Conservation (phyloP, 1,140 invertebrate species). For the Phymorhynchus buccinoides region DNA sequence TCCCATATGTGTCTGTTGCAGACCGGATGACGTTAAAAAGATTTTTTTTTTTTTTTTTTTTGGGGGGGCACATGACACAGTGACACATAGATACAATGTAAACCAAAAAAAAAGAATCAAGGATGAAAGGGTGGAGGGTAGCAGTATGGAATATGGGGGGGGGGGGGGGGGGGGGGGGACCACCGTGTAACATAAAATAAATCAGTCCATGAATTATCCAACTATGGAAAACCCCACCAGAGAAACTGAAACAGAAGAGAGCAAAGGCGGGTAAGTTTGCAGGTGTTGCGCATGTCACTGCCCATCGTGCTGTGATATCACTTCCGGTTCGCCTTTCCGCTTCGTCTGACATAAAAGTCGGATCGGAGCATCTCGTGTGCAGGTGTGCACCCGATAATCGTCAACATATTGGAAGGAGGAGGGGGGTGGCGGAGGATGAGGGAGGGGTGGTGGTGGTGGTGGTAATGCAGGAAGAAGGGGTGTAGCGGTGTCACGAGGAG, state of each 20-base stretch:
- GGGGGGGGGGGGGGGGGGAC: background rate
- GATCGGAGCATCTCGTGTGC: conserved; percentile 22
- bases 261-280: background rate
- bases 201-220: no score
- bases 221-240: no score
- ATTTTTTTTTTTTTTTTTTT: no score
- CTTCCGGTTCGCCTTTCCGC: conserved; percentile 20
- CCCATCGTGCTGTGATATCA: conserved; percentile 9
- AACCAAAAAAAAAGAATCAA: background rate
- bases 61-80: no score
- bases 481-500: background rate
- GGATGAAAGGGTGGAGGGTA: background rate
- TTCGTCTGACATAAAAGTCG: background rate
- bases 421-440: background rate
- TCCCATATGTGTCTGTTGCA: no score
- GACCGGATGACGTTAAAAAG: no score
- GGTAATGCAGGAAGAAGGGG: background rate
- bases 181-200: no score
- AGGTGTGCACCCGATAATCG: conserved; percentile 25
- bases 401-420: background rate
- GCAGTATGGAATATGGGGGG: background rate
- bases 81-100: background rate
- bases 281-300: conserved; percentile 21
- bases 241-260: background rate
- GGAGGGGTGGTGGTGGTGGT: background rate